Percentiles rank a stretch among this genome's conserved stretches.
Conservation (phyloP, 1,140 invertebrate species). For the Drosophila miranda region DNA sequence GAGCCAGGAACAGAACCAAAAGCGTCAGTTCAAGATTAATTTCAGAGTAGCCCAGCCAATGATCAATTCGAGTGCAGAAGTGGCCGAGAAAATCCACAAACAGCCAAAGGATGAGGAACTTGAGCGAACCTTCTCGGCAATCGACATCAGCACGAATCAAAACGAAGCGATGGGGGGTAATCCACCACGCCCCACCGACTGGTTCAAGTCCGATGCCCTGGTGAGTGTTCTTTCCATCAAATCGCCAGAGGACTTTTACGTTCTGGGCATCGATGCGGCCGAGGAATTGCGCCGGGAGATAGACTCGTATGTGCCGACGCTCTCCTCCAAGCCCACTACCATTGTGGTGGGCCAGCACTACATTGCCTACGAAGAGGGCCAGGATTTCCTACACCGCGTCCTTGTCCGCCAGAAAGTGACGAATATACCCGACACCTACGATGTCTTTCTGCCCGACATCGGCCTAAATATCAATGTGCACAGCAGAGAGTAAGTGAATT, state of each 20-base stretch:
- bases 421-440: slow-evolving; percentile 14
- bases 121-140: slow-evolving; percentile 17
- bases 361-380: slow-evolving; percentile 8
- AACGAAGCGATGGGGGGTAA: neutral
- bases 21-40: neutral
- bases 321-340: neutral
- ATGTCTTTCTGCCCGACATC: slow-evolving; percentile 57
- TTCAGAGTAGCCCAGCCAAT: neutral
- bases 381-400: slow-evolving; percentile 38
- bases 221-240: slow-evolving; percentile 38
- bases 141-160: slow-evolving; percentile 26
- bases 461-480: slow-evolving; percentile 14
- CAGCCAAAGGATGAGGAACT: slow-evolving; percentile 1
- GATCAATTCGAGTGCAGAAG: slow-evolving; percentile 1
- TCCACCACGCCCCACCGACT: neutral
- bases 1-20: neutral
- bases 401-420: slow-evolving; percentile 40
- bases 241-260: slow-evolving; percentile 57
- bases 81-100: neutral
- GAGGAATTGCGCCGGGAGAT: slow-evolving; percentile 28
- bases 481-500: slow-evolving; percentile 29
- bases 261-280: slow-evolving; percentile 22
- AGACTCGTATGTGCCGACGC: neutral
- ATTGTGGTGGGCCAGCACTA: slow-evolving; percentile 52
- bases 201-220: slow-evolving; percentile 39